Conservation (phyloP, 2,113 vertebrate genomes). For the Struthio camelus region DNA sequence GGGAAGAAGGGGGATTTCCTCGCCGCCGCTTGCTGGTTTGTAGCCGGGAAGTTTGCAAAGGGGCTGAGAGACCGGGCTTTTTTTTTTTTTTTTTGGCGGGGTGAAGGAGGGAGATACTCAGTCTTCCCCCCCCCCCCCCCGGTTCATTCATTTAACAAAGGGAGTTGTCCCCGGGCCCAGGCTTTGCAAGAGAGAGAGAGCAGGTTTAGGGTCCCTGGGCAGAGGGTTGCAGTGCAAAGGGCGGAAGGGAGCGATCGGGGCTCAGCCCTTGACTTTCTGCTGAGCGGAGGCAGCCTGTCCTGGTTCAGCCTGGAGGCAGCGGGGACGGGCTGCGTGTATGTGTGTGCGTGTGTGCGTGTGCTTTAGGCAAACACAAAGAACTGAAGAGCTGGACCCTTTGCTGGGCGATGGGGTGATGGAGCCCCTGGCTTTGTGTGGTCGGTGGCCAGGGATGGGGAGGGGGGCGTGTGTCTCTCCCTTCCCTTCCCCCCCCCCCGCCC, state of each 20-base stretch:
- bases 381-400: neutral
- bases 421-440: slow-evolving; percentile 32
- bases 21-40: neutral
- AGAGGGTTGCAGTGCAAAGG: neutral
- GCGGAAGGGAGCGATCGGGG: neutral
- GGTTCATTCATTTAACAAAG: slow-evolving; percentile 52
- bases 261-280: neutral
- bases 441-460: neutral
- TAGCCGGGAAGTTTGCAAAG: neutral
- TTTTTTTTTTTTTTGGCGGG: neutral
- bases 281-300: neutral
- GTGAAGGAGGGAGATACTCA: neutral
- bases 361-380: neutral
- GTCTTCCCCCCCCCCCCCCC: too few species aligned
- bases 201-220: neutral
- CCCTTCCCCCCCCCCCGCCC: too few species aligned
- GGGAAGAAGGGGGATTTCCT: neutral
- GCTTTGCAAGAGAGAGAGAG: neutral
- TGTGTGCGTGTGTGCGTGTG: neutral
- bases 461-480: neutral
- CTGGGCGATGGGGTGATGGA: slow-evolving; percentile 6
- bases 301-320: neutral
- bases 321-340: too few species aligned
- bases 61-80: neutral
- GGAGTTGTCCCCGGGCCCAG: neutral